Base-by-base conservation (phyloP, 2,888 invertebrate genomes). In the Polymixis lichenea region DNA sequence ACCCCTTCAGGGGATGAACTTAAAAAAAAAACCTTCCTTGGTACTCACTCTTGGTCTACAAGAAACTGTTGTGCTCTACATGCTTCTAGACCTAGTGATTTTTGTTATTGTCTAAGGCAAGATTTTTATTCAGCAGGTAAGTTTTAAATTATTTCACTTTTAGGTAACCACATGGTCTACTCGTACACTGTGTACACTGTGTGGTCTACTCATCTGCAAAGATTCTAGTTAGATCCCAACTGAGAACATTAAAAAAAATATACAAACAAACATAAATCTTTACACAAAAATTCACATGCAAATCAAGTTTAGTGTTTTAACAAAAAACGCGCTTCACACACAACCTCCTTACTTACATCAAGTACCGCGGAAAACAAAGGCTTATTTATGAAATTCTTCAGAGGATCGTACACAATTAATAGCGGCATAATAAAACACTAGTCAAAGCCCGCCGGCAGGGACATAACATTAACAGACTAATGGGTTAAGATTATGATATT, bases 401-500 rank as follows among this genome's bases (percentile, higher is more conserved):
- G 88, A 88, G 90, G 90, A 91, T 92, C 91, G 90, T 91, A 92
- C 90, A 90, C 92, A 94, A 95, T 94, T 94, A 94, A 95, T 94
- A 94, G 94, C 90, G 87, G 87, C 86, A 92, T 92, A 93, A 94
- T 95, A 95, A 95, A 95, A 89, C 89, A 90, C 87, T 86, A 90
- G 87, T 93, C 94, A 94, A 94, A 94, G 93, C 93, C 91, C 90
- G 93, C 95, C 95, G 93, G 94, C 95, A 92, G 94, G 92, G 94
- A 95, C 95, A 95, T 93, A 91, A 92, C 94, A 94, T 95, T 94
- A 95, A 90, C 93, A 87, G 91, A 87, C 94, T 96, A 96, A 96
- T 95, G 95, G 96, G 90, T 91, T 94, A 92, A 94, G 95, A 96
- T 96, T 96, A 96, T 96, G 95, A 96, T 96, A 95, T 96, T 96